Evolutionary conservation across 2,888 invertebrate species (phyloP).

Genomic region (Agrotis exclamationis): DNA sequence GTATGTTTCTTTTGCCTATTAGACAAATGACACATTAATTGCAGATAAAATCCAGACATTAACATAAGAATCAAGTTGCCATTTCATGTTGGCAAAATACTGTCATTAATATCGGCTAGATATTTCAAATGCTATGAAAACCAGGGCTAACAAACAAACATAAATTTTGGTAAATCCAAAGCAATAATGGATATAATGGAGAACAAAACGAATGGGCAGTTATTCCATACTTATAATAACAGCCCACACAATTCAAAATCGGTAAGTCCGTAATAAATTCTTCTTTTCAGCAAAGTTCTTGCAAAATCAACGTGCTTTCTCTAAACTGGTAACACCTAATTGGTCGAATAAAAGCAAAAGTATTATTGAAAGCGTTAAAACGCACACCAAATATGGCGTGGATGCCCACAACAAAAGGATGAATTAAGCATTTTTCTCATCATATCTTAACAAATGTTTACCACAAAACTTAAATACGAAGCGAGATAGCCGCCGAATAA

Average conservation of each 20-base stretch:
- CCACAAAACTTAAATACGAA: not conserved
- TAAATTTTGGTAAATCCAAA: conserved; percentile 4
- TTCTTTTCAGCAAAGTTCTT: conserved; percentile 32
- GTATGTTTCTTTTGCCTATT: conserved; percentile 33
- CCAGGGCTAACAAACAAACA: not conserved
- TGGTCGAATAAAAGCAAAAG: conserved; percentile 7
- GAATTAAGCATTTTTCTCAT: not conserved
- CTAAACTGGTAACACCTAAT: not conserved
- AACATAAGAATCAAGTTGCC: not conserved
- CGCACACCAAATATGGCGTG: not conserved
- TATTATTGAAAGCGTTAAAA: not conserved
- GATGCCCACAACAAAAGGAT: not conserved
- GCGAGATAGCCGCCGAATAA: not conserved
- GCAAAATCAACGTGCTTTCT: too few relatives aligned
- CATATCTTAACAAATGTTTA: not conserved
- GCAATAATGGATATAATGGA: not conserved
- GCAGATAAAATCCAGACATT: conserved; percentile 7
- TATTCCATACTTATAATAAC: not conserved
- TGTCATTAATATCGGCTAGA: not conserved
- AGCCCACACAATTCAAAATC: not conserved
- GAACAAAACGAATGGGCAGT: not conserved
- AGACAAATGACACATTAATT: conserved; percentile 36
- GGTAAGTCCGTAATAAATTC: conserved; percentile 28
- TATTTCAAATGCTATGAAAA: not conserved
- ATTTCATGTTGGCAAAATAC: not conserved